Base-by-base conservation (phyloP, 2,888 invertebrate genomes). In the Tetropium fuscum region DNA sequence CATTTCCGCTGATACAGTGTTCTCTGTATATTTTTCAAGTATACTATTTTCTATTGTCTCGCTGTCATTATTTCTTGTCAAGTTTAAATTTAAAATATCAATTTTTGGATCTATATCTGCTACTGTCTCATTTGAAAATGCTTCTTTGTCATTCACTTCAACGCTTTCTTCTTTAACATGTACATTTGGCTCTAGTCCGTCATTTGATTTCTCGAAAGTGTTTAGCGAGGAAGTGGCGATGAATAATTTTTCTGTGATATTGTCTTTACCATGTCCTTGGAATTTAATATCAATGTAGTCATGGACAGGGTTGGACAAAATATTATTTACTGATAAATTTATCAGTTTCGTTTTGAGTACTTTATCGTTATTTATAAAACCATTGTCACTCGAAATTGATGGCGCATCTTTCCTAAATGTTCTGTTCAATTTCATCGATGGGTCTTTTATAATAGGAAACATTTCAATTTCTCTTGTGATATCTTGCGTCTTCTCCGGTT, bases 31-130 rank as follows among this genome's bases (percentile, higher is more conserved):
- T 0, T 10, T 30, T 7, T 59, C 15, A n/a, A 10, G 5, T 32
- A 8, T 30, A 1, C 18, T 13, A 5, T 10, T 34, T 18, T 41
- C 63, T 7, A 71, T 32, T 11, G 56, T 43, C 62, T 75, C 72
- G 53, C 67, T 73, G 3, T 76, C 70, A 57, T 72, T 74, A 63
- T 71, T 73, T 61, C 57, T 51, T 20, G 67, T 55, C 5, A 64
- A 34, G 27, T 72, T 70, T 62, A 70, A 83, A 82, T 74, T 86
- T 83, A 15, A 83, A 82, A 74, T 83, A 80, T 78, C 85, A 82
- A 80, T 83, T 82, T 79, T 84, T 77, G 71, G 84, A 64, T 75
- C 75, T 47, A 75, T 71, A 6, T 53, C 53, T 6, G 27, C 10
- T 32, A 34, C 34, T 1, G 8, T 11, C 18, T 11, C 25, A 3